These are phyloP conservation scores for Arenicola marina DNA, from an alignment of 2,888 invertebrate species.

Conservation along the genomic window DNA sequence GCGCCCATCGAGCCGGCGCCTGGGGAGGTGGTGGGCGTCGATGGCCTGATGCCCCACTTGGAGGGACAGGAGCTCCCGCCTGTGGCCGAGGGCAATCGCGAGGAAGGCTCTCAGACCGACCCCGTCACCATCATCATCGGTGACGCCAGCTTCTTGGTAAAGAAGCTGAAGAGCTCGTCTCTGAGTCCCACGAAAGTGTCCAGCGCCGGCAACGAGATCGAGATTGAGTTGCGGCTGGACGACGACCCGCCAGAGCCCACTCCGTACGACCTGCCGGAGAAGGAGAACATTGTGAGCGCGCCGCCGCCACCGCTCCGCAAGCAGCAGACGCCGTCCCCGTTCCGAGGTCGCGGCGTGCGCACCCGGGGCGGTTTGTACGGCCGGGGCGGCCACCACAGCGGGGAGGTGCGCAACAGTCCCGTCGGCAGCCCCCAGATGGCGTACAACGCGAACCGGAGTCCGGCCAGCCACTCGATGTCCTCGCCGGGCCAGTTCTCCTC, in stretches of 20 bases:
- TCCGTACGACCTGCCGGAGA: neutral
- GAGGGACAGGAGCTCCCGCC: neutral
- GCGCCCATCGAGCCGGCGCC: neutral
- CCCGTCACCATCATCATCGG: constrained; percentile 40
- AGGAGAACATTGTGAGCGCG: constrained; percentile 1
- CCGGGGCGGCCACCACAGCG: neutral
- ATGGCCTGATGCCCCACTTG: neutral
- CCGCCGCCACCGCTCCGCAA: neutral
- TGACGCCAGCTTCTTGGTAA: constrained; percentile 35
- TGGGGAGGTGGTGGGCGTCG: neutral
- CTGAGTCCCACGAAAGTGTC: constrained; percentile 27
- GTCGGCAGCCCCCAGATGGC: neutral
- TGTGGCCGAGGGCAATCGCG: neutral
- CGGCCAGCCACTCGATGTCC: neutral
- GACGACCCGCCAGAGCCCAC: neutral
- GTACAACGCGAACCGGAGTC: no score
- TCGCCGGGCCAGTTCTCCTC: neutral
- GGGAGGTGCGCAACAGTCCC: neutral
- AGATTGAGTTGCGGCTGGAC: constrained; percentile 29
- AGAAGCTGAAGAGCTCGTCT: constrained; percentile 33
- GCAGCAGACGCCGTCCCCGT: neutral
- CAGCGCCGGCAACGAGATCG: constrained; percentile 29
- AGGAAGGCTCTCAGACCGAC: constrained; percentile 31
- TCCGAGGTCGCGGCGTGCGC: neutral
- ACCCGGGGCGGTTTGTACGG: neutral